A percentile compares a stretch with the other conserved stretches of the same genome.
Conservation (phyloP, 2,888 invertebrate genomes). For the Cryptosula pallasiana region DNA sequence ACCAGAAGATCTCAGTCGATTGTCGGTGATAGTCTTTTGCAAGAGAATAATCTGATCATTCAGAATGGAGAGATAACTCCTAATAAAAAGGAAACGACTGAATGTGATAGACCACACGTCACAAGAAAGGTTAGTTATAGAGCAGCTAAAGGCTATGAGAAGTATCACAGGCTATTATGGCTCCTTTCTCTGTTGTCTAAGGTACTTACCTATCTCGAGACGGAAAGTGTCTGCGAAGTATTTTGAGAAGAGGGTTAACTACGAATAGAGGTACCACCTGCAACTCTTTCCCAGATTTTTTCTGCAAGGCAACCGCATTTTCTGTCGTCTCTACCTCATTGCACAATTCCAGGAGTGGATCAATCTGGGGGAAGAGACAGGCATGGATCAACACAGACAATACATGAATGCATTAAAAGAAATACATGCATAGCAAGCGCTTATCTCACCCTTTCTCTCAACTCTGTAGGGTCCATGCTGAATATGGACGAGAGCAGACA, state of each 20-base stretch:
- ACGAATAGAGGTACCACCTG: not conserved
- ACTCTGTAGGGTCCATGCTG: not conserved
- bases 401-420: too few relatives aligned
- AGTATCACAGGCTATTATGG: too few relatives aligned
- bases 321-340: not conserved
- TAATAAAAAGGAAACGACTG: too few relatives aligned
- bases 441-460: not conserved
- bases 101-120: too few relatives aligned
- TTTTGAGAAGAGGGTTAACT: not conserved
- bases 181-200: too few relatives aligned
- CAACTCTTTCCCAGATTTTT: not conserved
- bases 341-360: not conserved
- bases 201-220: too few relatives aligned
- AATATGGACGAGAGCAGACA: not conserved
- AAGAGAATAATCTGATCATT: slow-evolving; percentile 41
- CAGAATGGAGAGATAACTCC: slow-evolving; percentile 41
- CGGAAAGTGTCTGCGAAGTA: not conserved
- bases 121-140: too few relatives aligned
- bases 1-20: not conserved
- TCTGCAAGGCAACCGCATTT: not conserved
- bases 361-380: too few relatives aligned
- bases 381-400: too few relatives aligned
- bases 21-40: slow-evolving; percentile 3
- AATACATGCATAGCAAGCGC: too few relatives aligned
- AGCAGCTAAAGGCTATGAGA: too few relatives aligned